These are phyloP conservation scores for Drosophila parabipectinata DNA, from an alignment of 1,140 invertebrate species.

Conservation along the genomic window DNA sequence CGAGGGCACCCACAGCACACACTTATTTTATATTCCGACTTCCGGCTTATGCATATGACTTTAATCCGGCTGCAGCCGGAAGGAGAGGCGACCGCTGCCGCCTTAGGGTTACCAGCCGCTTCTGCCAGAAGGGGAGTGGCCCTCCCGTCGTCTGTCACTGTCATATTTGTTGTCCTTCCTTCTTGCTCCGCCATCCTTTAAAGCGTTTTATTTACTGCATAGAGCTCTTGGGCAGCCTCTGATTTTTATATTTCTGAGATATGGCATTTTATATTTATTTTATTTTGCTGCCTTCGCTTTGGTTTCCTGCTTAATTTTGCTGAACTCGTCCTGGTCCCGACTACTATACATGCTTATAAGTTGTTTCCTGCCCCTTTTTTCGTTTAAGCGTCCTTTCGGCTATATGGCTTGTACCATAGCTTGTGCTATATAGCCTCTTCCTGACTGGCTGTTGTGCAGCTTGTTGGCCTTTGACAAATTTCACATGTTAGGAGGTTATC, in stretches of 20 bases:
- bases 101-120: conserved; percentile 27
- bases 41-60: conserved; percentile 81
- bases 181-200: conserved; percentile 26
- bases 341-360: conserved; percentile 72
- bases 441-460: conserved; percentile 36
- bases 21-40: conserved; percentile 78
- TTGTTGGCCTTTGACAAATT: conserved; percentile 76
- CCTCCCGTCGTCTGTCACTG: conserved; percentile 64
- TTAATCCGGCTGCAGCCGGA: conserved; percentile 72
- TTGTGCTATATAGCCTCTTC: too few species aligned
- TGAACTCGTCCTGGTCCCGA: conserved; percentile 73
- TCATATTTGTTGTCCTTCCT: conserved; percentile 58
- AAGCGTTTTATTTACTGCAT: conserved; percentile 67
- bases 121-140: conserved; percentile 9
- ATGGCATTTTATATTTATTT: conserved; percentile 26
- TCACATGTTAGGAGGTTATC: conserved; percentile 75
- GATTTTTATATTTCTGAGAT: conserved; percentile 18
- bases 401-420: background rate
- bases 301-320: conserved; percentile 76
- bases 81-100: conserved; percentile 40
- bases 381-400: conserved; percentile 2
- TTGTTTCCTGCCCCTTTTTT: conserved; percentile 60
- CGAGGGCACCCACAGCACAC: conserved; percentile 9
- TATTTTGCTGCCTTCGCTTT: conserved; percentile 19
- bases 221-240: conserved; percentile 6